phyloP scores from a whole-genome alignment of 2,888 invertebrate species.

The Sycophila texana region DNA sequence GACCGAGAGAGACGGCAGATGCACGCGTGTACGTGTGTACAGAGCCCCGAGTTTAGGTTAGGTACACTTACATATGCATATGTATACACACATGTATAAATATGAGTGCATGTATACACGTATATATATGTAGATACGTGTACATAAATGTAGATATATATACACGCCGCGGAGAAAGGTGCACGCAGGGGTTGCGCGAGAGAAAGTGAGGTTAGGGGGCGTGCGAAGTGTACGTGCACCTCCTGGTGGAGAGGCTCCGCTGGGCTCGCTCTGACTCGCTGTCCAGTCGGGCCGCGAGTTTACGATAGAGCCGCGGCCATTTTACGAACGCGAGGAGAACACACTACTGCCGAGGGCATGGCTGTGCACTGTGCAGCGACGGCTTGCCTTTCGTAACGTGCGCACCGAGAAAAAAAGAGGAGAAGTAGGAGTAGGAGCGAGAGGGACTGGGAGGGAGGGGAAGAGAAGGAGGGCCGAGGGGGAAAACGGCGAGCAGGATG shows the following conservation, averaged over 20 bases:
- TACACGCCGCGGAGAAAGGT: constrained; percentile 8
- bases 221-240: not conserved
- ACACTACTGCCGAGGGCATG: not conserved
- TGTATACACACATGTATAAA: not conserved
- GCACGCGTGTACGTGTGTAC: not conserved
- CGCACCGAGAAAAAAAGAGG: not conserved
- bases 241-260: not conserved
- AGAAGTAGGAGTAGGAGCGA: no score
- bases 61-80: not conserved
- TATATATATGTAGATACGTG: constrained; percentile 43
- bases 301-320: constrained; percentile 34
- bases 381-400: not conserved
- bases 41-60: not conserved
- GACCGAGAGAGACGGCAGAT: constrained; percentile 34
- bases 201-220: constrained; percentile 49
- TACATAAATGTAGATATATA: not conserved
- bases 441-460: no score
- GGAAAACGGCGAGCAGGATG: no score
- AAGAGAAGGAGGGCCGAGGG: no score
- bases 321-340: constrained; percentile 23
- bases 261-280: not conserved
- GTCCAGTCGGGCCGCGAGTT: constrained; percentile 2
- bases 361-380: no score
- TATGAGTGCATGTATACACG: no score
- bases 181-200: constrained; percentile 26